These are phyloP conservation scores for Hystrix cristata DNA, from an alignment of 2,113 vertebrate species.

Conservation along the genomic window DNA sequence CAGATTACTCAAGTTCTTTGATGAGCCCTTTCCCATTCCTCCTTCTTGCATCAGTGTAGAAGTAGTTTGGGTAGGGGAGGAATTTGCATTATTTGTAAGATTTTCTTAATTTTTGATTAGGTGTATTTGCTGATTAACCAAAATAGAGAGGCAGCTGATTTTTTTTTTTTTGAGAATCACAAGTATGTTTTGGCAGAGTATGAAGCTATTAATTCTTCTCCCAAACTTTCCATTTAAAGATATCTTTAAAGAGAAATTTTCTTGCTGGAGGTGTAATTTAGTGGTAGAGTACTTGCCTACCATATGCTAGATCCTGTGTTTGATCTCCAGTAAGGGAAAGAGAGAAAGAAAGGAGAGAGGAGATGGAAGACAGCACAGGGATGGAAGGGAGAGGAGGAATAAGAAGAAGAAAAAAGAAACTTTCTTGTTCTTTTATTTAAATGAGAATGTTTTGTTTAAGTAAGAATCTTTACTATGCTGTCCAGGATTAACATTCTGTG, in stretches of 20 bases:
- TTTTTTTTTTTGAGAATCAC: background rate
- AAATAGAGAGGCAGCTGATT: background rate
- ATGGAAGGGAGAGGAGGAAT: too few species aligned
- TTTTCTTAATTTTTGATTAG: conserved; percentile 14
- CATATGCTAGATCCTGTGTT: background rate
- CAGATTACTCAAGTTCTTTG: conserved; percentile 23
- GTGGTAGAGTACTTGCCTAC: background rate
- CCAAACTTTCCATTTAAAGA: background rate
- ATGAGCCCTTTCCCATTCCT: background rate
- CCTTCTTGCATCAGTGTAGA: conserved; percentile 11
- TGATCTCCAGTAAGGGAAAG: background rate
- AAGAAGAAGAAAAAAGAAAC: background rate
- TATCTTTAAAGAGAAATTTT: conserved; percentile 26
- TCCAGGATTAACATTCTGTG: background rate
- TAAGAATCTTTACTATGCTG: background rate
- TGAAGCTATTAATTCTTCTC: background rate
- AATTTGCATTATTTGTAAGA: conserved; percentile 24
- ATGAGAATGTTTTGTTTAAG: background rate
- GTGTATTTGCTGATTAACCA: conserved; percentile 19
- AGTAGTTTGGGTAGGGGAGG: background rate
- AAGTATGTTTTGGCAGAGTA: background rate
- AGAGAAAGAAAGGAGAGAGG: background rate
- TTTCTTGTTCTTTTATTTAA: conserved; percentile 42
- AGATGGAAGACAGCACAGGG: background rate
- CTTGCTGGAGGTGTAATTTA: background rate